phyloP scores from a whole-genome alignment of 2,797 vertebrate genomes.

The Sebastes oblongus region DNA sequence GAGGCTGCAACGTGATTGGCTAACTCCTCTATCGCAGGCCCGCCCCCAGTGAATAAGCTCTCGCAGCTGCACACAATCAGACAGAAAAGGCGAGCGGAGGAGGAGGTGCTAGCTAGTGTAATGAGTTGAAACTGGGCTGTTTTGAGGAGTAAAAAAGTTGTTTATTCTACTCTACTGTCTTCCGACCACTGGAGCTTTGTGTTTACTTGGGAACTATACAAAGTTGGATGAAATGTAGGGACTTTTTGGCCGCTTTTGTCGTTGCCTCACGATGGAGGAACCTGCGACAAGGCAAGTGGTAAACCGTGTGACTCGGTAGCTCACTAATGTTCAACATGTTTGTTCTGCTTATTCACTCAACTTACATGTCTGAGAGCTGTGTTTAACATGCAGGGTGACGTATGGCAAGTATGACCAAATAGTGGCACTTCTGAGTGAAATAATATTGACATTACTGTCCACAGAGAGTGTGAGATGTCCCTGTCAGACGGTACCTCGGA shows the following conservation, averaged over 20 bases:
- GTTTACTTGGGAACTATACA: background rate
- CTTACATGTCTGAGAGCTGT: too few species aligned
- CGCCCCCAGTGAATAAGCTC: conserved; percentile 28
- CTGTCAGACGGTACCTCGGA: conserved; percentile 68
- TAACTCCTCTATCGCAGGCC: fast-evolving
- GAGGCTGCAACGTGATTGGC: conserved; percentile 23
- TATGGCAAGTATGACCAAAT: background rate
- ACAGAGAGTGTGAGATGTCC: conserved; percentile 65
- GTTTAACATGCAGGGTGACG: fast-evolving
- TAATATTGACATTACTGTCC: background rate
- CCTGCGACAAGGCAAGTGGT: conserved; percentile 67
- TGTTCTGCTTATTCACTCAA: fast-evolving
- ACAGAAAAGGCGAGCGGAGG: conserved; percentile 24
- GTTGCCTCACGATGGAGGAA: conserved; percentile 66
- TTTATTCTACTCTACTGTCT: background rate
- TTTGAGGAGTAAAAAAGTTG: conserved; percentile 10
- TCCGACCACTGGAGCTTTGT: too few species aligned
- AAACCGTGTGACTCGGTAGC: background rate
- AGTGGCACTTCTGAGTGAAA: background rate
- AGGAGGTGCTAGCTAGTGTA: background rate
- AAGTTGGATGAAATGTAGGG: conserved; percentile 51
- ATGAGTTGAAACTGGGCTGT: background rate
- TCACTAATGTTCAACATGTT: too few species aligned
- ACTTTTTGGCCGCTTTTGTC: background rate
- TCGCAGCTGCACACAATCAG: conserved; percentile 21